Conservation (phyloP, 2,888 invertebrate species). For the Cordilura impudica region DNA sequence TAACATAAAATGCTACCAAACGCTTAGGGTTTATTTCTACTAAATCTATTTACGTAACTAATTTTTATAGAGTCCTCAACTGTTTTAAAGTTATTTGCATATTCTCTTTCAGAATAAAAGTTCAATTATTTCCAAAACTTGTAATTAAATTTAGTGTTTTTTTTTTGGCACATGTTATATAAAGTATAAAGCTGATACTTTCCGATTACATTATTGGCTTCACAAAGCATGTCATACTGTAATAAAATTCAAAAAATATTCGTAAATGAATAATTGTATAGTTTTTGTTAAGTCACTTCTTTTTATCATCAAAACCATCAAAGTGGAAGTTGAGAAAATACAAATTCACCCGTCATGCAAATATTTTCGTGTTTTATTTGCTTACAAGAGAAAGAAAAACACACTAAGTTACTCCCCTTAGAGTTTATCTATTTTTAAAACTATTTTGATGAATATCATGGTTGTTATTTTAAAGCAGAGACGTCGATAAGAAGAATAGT, state of each 20-base stretch:
- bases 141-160: constrained; percentile 54
- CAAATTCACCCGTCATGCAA: constrained; percentile 46
- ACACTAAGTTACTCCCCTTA: constrained; percentile 28
- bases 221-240: constrained; percentile 51
- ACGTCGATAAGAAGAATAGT: no score
- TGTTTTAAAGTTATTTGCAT: constrained; percentile 48
- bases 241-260: constrained; percentile 6
- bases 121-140: constrained; percentile 28
- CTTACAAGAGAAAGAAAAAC: no score
- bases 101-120: constrained; percentile 7
- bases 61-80: neutral
- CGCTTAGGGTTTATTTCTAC: neutral
- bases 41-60: neutral
- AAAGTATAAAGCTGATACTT: neutral
- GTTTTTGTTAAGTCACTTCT: constrained; percentile 57
- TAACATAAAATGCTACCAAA: neutral
- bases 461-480: constrained; percentile 11
- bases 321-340: constrained; percentile 23
- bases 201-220: constrained; percentile 48
- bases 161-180: constrained; percentile 2
- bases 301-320: constrained; percentile 46
- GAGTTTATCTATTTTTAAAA: constrained; percentile 45
- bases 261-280: neutral
- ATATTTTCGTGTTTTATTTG: constrained; percentile 40
- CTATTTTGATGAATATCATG: constrained; percentile 43